A percentile compares a stretch with the other conserved stretches of the same genome.
Conservation (phyloP, 2,888 invertebrate genomes). For the Eupithecia insigniata region DNA sequence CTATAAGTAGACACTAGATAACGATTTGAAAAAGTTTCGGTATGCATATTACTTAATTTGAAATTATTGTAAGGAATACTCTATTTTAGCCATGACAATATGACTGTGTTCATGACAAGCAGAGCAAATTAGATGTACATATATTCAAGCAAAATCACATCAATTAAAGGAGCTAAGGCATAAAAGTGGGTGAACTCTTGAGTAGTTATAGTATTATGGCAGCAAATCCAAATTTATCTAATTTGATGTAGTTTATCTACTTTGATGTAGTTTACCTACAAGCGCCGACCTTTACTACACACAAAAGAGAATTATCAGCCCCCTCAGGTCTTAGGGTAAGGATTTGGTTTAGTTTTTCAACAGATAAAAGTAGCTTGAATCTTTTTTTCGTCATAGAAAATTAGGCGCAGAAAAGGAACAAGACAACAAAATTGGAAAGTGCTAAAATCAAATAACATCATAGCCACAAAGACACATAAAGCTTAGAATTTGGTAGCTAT, state of each 20-base stretch:
- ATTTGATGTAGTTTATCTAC: not conserved
- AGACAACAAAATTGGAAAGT: conserved; percentile 2
- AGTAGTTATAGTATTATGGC: no score
- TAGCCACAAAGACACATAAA: not conserved
- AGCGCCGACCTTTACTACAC: not conserved
- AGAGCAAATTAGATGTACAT: not conserved
- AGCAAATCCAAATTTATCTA: not conserved
- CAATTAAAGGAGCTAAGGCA: not conserved
- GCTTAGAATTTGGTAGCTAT: not conserved
- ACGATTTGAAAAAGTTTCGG: no score
- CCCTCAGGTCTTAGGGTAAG: not conserved
- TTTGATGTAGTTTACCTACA: no score
- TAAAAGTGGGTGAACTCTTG: not conserved
- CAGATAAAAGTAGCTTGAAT: not conserved
- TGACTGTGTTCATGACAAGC: not conserved
- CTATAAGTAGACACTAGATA: not conserved
- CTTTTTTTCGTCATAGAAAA: not conserved
- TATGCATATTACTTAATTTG: no score
- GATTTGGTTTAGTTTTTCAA: not conserved
- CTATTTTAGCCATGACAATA: not conserved
- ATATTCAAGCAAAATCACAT: not conserved
- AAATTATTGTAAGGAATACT: not conserved
- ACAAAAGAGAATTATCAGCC: not conserved
- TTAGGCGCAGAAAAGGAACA: not conserved
- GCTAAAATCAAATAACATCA: not conserved